These are phyloP conservation scores for Steatornis caripensis DNA, from an alignment of 2,113 vertebrate genomes.

Conservation along the genomic window DNA sequence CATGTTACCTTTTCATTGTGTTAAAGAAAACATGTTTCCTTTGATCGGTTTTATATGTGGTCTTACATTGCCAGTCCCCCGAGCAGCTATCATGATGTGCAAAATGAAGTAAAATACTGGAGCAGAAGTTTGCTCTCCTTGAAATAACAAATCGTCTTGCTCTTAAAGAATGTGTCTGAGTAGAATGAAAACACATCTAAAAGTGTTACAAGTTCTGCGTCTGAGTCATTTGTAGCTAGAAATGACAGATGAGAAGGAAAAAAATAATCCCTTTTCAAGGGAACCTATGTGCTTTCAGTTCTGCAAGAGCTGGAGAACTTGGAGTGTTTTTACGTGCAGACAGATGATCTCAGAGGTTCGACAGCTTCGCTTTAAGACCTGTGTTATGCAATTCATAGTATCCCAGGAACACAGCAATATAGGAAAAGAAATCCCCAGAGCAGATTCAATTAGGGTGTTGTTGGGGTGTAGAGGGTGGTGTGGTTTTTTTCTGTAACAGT, in stretches of 20 bases:
- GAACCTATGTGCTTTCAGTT: neutral
- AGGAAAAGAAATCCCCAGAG: neutral
- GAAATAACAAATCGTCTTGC: neutral
- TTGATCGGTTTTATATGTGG: neutral
- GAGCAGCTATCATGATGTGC: neutral
- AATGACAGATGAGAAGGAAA: neutral
- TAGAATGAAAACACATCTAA: neutral
- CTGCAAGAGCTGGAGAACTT: neutral
- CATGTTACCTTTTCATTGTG: neutral
- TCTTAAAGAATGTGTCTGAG: neutral
- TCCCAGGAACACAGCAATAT: accelerated
- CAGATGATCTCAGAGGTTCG: neutral
- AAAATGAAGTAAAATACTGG: neutral
- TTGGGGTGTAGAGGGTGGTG: neutral
- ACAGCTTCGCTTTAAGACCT: neutral
- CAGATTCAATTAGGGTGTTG: neutral
- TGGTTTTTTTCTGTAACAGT: neutral
- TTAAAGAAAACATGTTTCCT: neutral
- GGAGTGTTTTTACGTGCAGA: neutral
- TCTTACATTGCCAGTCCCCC: no score
- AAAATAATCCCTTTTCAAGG: neutral
- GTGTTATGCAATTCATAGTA: neutral
- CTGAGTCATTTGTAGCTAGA: neutral
- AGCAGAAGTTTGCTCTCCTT: neutral
- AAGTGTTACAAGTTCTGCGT: neutral